Evolutionary conservation across 1,140 invertebrate genomes (phyloP), one percentile per base, ranked within the genome.

Genomic region (Eriosoma lanigerum): DNA sequence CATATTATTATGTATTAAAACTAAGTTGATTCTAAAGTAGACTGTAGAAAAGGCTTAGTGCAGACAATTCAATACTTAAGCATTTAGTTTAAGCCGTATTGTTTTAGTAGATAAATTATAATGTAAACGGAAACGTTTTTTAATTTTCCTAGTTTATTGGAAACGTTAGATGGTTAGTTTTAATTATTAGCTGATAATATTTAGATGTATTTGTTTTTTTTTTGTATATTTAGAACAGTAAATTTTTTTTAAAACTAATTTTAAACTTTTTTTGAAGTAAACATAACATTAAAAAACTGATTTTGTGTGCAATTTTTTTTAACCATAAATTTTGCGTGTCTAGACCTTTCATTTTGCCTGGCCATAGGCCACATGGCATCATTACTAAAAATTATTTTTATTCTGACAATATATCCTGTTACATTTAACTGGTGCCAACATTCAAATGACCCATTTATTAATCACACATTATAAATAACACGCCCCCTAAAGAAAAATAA

Each of bases 321-420:
- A 75, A 75, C 72, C 56, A 58, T 58, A 60, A 60, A 48, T 78
- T 60, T 60, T 78, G 75, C 38, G 19, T 78, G 75, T 78, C 56
- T 76, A 58, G n/a, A 78, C 75, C 24, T 62, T 60, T 78, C 3
- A 46, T 29, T 76, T 60, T 54, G 75, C 52, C 75, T 78, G 75
- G 75, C 75, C 21, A 62, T 78, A 78, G 75, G 75, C 75, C 75
- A 78, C 75, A 78, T 78, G 75, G 75, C 75, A 78, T 78, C 54
- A 21, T 50, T 62, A 78, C 75, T 78, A 78, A 78, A 78, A 78
- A 60, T 58, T 78, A 78, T 78, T 78, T 78, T 78, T 78, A 78
- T 78, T 78, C 54, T 60, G 54, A 60, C 56, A 78, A 78, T 78
- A 60, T 78, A 78, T 78, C 54, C 24, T 62, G 75, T 78, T 78